Evolutionary conservation across 2,113 vertebrate species (phyloP).

Genomic region (Loxodonta africana): DNA sequence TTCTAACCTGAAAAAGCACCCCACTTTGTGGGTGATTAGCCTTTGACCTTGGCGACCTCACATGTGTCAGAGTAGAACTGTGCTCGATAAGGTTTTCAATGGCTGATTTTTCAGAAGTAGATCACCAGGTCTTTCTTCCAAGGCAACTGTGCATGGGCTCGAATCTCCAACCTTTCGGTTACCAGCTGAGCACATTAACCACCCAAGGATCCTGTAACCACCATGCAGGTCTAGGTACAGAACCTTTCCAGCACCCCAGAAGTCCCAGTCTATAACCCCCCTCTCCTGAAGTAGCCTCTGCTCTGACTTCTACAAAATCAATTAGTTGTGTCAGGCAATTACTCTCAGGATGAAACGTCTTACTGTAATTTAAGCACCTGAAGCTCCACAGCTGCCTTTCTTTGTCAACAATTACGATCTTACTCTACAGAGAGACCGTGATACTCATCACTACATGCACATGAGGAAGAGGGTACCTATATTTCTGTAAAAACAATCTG

Average conservation of each 20-base stretch:
- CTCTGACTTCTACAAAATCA: not conserved
- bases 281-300: not conserved
- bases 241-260: not conserved
- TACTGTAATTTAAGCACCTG: not conserved
- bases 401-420: not conserved
- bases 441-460: not conserved
- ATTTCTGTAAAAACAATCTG: not conserved
- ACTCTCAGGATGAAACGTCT: not conserved
- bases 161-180: not conserved
- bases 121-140: not conserved
- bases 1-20: constrained; percentile 47
- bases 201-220: not conserved
- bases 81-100: not conserved
- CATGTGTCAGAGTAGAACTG: not conserved
- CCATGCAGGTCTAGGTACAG: not conserved
- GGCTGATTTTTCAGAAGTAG: not conserved
- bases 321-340: not conserved
- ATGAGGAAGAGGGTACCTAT: accelerated
- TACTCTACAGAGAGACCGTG: accelerated
- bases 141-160: not conserved
- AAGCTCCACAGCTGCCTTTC: not conserved
- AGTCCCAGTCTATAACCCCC: not conserved
- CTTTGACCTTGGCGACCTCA: not conserved
- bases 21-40: not conserved
- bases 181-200: not conserved